phyloP scores from a whole-genome alignment of 2,888 invertebrate species.

The Xestia xanthographa region DNA sequence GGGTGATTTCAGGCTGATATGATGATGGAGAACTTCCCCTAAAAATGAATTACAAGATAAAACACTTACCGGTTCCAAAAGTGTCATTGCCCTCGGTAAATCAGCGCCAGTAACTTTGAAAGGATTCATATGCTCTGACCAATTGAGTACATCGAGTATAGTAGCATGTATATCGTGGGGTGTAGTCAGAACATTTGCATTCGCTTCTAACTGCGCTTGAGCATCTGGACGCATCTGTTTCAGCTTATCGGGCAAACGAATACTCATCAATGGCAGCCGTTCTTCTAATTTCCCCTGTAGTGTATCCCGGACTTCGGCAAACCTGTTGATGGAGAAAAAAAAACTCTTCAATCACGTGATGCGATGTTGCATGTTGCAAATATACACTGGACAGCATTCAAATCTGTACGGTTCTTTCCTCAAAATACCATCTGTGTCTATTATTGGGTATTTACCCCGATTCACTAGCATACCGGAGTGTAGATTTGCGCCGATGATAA shows the following conservation, averaged over 20 bases:
- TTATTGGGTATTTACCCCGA: neutral
- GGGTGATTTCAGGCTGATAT: too few species aligned
- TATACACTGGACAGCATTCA: too few species aligned
- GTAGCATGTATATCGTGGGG: slow-evolving; percentile 96
- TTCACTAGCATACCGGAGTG: neutral
- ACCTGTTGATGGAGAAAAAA: slow-evolving; percentile 87
- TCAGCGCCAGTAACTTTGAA: slow-evolving; percentile 88
- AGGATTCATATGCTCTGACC: slow-evolving; percentile 77
- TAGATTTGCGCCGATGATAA: neutral
- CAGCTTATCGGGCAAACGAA: slow-evolving; percentile 94
- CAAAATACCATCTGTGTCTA: neutral
- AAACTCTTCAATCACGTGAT: neutral
- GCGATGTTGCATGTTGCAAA: neutral
- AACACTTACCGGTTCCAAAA: slow-evolving; percentile 91
- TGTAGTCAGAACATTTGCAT: slow-evolving; percentile 93
- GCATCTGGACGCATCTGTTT: slow-evolving; percentile 90
- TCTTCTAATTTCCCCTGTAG: slow-evolving; percentile 98
- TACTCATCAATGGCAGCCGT: slow-evolving; percentile 96
- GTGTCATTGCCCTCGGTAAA: slow-evolving; percentile 90
- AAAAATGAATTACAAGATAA: neutral
- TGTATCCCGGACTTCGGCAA: slow-evolving; percentile 95
- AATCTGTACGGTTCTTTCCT: neutral
- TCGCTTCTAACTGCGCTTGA: slow-evolving; percentile 91
- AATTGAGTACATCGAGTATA: slow-evolving; percentile 92
- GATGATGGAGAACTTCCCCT: neutral